A percentile compares a stretch with the other conserved stretches of the same genome.
Conservation (phyloP, 92 coral and sea anemone species). For the Virgularia gustaviana region DNA sequence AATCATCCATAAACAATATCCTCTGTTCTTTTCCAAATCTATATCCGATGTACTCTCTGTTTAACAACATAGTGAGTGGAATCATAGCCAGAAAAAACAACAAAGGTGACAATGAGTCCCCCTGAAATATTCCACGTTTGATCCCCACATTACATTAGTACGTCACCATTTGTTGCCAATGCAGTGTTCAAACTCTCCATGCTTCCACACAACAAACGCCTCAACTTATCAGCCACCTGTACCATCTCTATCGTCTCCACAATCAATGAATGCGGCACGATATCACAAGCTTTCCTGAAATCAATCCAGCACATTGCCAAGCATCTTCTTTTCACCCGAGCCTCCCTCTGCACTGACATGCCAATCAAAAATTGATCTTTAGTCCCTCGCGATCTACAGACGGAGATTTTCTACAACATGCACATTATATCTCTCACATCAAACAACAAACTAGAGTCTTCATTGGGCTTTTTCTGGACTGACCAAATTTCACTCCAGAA, state of each 20-base stretch:
- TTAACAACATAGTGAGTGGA: too few species aligned
- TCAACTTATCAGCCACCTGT: slow-evolving; percentile 12
- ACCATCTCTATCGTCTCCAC: slow-evolving; percentile 6
- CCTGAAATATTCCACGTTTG: too few species aligned
- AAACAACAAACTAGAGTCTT: slow-evolving; percentile 14
- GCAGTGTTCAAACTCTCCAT: slow-evolving; percentile 24
- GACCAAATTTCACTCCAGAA: too few species aligned
- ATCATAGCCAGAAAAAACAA: too few species aligned
- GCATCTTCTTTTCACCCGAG: slow-evolving; percentile 23
- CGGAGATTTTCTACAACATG: slow-evolving; percentile 13
- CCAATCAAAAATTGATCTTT: slow-evolving; percentile 30
- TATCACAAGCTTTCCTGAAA: slow-evolving; percentile 3
- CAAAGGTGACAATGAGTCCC: too few species aligned
- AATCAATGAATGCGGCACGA: slow-evolving; percentile 25
- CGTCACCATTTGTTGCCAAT: slow-evolving; percentile 15
- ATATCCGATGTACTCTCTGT: slow-evolving; percentile 30
- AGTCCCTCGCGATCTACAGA: slow-evolving; percentile 4
- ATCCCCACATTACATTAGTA: slow-evolving; percentile 10
- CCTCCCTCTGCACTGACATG: slow-evolving; percentile 26
- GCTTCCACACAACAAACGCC: slow-evolving; percentile 15
- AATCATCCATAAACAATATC: too few species aligned
- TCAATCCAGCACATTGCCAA: slow-evolving; percentile 18
- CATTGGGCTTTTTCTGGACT: not conserved
- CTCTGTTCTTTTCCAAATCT: slow-evolving; percentile 19
- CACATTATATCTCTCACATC: slow-evolving; percentile 23